A percentile compares a stretch with the other conserved stretches of the same genome.
These are phyloP conservation scores for Caenorhabditis tropicalis DNA, from an alignment of 1,140 invertebrate species.

Conservation along the genomic window DNA sequence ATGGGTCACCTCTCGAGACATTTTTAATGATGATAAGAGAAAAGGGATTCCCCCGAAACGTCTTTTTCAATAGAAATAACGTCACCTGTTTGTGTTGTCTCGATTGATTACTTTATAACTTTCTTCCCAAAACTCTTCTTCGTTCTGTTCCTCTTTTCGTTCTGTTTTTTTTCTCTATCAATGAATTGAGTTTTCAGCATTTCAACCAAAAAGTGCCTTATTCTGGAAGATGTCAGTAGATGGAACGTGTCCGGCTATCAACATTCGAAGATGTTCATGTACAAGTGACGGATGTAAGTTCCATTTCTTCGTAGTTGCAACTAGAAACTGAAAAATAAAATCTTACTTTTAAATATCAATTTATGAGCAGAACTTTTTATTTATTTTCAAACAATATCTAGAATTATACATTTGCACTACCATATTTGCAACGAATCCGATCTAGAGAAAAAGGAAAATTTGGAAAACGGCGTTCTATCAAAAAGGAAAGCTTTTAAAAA, in stretches of 20 bases:
- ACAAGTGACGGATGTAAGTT: conserved; percentile 29
- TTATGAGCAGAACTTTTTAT: too few relatives aligned
- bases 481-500: not conserved
- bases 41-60: not conserved
- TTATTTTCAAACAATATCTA: too few relatives aligned
- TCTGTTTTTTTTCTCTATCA: not conserved
- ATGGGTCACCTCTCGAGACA: conserved; percentile 25
- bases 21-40: conserved; percentile 33
- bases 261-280: conserved; percentile 13
- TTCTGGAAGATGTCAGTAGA: not conserved
- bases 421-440: too few relatives aligned
- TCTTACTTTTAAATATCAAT: too few relatives aligned
- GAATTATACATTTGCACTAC: too few relatives aligned
- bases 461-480: too few relatives aligned
- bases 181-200: not conserved
- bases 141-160: not conserved
- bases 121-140: not conserved
- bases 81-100: conserved; percentile 14
- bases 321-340: too few relatives aligned
- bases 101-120: not conserved
- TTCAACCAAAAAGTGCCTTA: not conserved
- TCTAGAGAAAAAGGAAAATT: too few relatives aligned
- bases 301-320: too few relatives aligned
- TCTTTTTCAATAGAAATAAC: not conserved
- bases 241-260: not conserved